phyloP scores from a whole-genome alignment of 2,888 invertebrate genomes.

The Argynnis bischoffii region DNA sequence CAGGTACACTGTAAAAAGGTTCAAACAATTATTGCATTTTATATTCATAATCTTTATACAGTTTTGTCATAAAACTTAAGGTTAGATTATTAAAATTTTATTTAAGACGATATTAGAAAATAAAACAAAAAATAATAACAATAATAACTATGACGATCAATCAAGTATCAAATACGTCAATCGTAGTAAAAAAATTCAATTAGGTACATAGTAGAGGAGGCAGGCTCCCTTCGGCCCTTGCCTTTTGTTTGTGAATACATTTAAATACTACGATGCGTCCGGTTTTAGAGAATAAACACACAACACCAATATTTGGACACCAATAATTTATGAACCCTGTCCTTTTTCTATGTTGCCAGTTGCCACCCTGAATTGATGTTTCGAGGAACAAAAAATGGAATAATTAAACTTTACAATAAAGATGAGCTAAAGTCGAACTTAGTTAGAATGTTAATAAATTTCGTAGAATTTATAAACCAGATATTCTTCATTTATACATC shows the following conservation, averaged over 20 bases:
- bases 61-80: no score
- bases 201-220: constrained; percentile 69
- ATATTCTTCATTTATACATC: no score
- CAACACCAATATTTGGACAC: constrained; percentile 65
- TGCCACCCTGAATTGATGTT: constrained; percentile 23
- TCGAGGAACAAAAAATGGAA: constrained; percentile 8
- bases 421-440: not conserved
- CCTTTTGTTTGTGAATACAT: constrained; percentile 79
- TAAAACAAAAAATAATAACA: no score
- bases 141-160: not conserved
- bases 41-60: no score
- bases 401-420: constrained; percentile 2
- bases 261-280: constrained; percentile 73
- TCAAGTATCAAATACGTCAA: constrained; percentile 57
- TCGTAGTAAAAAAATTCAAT: constrained; percentile 64
- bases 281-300: constrained; percentile 63
- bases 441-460: not conserved
- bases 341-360: constrained; percentile 46
- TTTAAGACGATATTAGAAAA: no score
- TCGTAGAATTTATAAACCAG: no score
- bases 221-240: constrained; percentile 65
- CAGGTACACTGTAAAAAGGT: no score
- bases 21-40: no score
- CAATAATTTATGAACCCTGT: constrained; percentile 65
- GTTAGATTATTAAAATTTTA: no score